Conservation (phyloP, 2,888 invertebrate genomes). For the Orchestes rusci region DNA sequence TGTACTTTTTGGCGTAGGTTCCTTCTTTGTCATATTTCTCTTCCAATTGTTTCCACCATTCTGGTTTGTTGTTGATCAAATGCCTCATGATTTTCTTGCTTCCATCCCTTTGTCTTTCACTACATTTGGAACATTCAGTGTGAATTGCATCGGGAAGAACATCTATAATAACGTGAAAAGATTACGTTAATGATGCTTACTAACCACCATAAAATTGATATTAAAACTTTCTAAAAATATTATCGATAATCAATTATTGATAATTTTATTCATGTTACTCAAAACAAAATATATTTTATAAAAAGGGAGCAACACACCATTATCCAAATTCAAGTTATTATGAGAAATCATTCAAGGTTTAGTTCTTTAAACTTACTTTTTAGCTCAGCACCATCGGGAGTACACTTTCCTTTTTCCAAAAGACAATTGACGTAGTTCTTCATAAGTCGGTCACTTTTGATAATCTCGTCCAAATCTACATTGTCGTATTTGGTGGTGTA, state of each 20-base stretch:
- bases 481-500: conserved; percentile 66
- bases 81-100: conserved; percentile 58
- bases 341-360: background rate
- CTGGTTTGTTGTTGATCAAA: conserved; percentile 58
- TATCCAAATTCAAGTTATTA: too few relatives aligned
- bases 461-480: conserved; percentile 59
- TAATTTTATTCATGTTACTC: too few relatives aligned
- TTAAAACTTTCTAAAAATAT: too few relatives aligned
- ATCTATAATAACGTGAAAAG: conserved; percentile 38
- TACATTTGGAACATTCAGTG: conserved; percentile 63
- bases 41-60: conserved; percentile 57
- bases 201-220: too few relatives aligned
- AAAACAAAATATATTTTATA: too few relatives aligned
- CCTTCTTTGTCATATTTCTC: conserved; percentile 64
- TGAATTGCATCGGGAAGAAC: conserved; percentile 64
- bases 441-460: conserved; percentile 57
- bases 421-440: conserved; percentile 64
- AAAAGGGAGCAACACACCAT: too few relatives aligned
- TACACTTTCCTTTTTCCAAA: conserved; percentile 57
- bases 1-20: conserved; percentile 58
- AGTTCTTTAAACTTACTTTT: conserved; percentile 43
- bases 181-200: too few relatives aligned
- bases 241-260: too few relatives aligned
- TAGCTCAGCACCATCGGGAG: conserved; percentile 57
- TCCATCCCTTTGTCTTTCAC: conserved; percentile 55